Percentiles rank a stretch among this genome's conserved stretches.
phyloP scores from a whole-genome alignment of 2,113 vertebrate genomes.

The Camelus bactrianus region DNA sequence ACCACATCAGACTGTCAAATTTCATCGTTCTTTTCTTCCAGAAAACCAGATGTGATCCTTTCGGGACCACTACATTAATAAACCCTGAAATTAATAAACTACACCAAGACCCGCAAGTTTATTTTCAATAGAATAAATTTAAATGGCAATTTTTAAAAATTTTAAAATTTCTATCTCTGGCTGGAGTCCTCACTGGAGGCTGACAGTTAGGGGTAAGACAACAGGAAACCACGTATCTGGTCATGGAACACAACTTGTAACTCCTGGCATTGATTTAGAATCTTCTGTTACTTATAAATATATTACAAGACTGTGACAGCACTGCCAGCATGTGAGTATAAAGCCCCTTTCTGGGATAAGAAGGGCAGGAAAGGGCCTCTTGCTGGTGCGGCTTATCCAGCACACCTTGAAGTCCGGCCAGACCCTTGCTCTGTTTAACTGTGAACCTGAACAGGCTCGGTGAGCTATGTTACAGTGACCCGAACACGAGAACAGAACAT shows the following conservation, averaged over 20 bases:
- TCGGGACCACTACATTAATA: background rate
- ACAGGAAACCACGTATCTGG: background rate
- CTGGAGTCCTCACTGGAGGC: background rate
- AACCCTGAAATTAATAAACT: conserved; percentile 11
- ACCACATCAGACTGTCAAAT: background rate
- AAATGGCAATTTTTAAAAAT: conserved; percentile 24
- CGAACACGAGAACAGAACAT: fast-evolving
- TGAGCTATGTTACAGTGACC: background rate
- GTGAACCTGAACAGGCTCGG: background rate
- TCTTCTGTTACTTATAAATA: background rate
- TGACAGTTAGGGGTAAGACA: background rate
- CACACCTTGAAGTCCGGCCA: background rate
- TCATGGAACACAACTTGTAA: background rate
- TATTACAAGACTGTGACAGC: background rate
- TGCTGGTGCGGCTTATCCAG: no score
- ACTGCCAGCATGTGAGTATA: fast-evolving
- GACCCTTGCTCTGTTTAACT: fast-evolving
- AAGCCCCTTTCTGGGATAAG: background rate
- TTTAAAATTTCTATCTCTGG: background rate
- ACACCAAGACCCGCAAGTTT: background rate
- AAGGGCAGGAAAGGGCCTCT: background rate
- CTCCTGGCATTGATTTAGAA: background rate
- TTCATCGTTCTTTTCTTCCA: background rate
- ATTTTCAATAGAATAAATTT: background rate
- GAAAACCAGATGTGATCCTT: background rate